These are phyloP conservation scores for Spicauda simplicius DNA, from an alignment of 2,888 invertebrate genomes.

Conservation along the genomic window DNA sequence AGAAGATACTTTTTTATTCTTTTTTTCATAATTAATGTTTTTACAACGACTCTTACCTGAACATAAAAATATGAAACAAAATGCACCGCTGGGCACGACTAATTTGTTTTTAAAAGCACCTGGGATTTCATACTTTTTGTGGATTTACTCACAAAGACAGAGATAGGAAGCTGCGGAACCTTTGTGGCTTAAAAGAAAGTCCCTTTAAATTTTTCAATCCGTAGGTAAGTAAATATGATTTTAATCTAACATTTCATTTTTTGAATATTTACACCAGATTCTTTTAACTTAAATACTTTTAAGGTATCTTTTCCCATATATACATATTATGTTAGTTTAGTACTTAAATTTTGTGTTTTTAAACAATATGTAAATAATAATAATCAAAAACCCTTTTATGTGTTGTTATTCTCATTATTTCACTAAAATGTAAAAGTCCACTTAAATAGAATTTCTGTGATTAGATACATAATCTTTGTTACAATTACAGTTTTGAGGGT, in stretches of 20 bases:
- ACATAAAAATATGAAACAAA: slow-evolving; percentile 4
- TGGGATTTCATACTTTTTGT: slow-evolving; percentile 14
- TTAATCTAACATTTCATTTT: neutral
- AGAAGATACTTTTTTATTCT: neutral
- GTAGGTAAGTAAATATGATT: neutral
- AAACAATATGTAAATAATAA: too few relatives aligned
- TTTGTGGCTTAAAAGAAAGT: neutral
- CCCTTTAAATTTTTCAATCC: neutral
- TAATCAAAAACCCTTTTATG: too few relatives aligned
- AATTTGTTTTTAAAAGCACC: slow-evolving; percentile 11
- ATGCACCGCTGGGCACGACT: neutral
- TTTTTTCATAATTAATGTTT: neutral
- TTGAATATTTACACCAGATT: too few relatives aligned
- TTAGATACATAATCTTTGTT: neutral
- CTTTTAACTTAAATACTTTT: too few relatives aligned
- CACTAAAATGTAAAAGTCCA: too few relatives aligned
- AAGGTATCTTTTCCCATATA: too few relatives aligned
- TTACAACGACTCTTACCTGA: neutral
- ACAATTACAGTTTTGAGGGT: too few relatives aligned
- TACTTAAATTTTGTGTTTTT: too few relatives aligned
- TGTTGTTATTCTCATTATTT: too few relatives aligned
- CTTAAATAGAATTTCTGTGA: too few relatives aligned
- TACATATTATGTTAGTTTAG: too few relatives aligned
- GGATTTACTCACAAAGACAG: slow-evolving; percentile 11
- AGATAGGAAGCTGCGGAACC: neutral